Conservation (phyloP, 2,113 vertebrate genomes). For the Myotis yumanensis region DNA sequence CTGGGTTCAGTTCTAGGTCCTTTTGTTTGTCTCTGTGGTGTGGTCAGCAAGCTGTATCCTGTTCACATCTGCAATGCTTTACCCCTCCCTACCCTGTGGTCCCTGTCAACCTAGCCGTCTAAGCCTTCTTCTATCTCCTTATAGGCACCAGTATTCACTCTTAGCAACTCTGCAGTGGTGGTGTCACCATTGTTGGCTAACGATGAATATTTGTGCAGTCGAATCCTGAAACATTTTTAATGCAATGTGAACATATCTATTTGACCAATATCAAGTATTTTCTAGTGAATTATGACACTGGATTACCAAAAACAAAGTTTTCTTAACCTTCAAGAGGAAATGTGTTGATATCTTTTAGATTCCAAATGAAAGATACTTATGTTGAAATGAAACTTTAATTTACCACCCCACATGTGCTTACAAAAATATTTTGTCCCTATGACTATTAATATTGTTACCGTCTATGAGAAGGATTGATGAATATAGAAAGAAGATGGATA, state of each 20-base stretch:
- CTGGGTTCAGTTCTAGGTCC: no score
- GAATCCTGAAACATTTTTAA: conserved; percentile 12
- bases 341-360: background rate
- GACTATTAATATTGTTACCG: background rate
- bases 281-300: conserved; percentile 39
- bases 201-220: conserved; percentile 50
- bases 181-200: conserved; percentile 58
- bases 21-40: no score
- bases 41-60: no score
- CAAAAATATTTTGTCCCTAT: background rate
- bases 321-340: background rate
- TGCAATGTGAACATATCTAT: background rate
- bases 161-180: conserved; percentile 3
- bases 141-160: conserved; percentile 50
- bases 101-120: no score
- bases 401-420: background rate
- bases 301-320: conserved; percentile 57
- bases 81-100: no score
- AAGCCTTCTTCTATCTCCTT: no score
- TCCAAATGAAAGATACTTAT: background rate
- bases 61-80: no score
- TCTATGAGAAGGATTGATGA: background rate
- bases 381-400: background rate
- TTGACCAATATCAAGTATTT: conserved; percentile 25
- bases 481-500: background rate